phyloP scores from a whole-genome alignment of 1,140 invertebrate genomes.

The Diorhabda elongata region DNA sequence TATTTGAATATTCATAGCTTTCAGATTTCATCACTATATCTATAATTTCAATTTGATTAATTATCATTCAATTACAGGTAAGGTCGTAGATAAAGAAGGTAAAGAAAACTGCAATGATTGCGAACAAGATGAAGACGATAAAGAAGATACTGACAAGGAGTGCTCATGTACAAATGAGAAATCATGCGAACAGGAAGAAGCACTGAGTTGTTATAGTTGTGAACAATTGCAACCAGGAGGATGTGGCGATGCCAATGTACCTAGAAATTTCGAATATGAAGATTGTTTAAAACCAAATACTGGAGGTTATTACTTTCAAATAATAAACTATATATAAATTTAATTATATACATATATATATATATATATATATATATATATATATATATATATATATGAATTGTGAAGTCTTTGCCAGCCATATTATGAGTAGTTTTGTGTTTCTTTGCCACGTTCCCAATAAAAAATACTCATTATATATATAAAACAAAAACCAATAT shows the following conservation, averaged over 20 bases:
- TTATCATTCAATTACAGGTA: slow-evolving; percentile 9
- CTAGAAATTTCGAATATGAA: slow-evolving; percentile 1
- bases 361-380: too few species aligned
- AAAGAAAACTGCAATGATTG: slow-evolving; percentile 40
- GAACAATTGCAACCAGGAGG: slow-evolving; percentile 24
- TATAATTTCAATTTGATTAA: too few species aligned
- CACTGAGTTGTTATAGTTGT: slow-evolving; percentile 29
- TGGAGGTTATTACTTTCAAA: background rate
- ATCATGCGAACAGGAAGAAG: slow-evolving; percentile 13
- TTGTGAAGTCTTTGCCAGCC: too few species aligned
- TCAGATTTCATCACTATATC: too few species aligned
- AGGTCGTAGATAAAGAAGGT: slow-evolving; percentile 29
- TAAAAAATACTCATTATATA: too few species aligned
- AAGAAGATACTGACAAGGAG: slow-evolving; percentile 32
- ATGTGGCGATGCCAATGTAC: background rate
- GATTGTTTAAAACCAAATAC: background rate
- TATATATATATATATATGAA: too few species aligned
- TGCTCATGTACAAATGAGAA: slow-evolving; percentile 32
- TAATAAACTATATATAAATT: background rate
- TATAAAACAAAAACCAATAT: too few species aligned
- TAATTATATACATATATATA: too few species aligned
- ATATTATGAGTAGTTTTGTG: too few species aligned
- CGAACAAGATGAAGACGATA: slow-evolving; percentile 34
- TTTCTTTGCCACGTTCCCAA: too few species aligned
- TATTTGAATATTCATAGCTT: too few species aligned